Base-by-base conservation (phyloP, 2,113 vertebrate species). In the Ochotona curzoniae region DNA sequence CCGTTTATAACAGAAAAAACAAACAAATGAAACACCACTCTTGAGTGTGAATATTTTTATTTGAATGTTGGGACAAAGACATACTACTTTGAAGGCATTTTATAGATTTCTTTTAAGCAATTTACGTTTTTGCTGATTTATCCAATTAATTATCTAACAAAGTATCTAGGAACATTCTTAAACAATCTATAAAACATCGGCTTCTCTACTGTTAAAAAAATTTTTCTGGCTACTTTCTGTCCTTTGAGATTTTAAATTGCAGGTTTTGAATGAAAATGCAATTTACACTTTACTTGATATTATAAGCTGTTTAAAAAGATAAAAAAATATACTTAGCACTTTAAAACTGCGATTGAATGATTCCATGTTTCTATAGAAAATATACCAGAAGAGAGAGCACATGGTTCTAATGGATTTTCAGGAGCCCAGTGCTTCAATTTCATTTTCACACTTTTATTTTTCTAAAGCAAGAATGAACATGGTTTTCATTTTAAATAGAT, bases 391-490 rank as follows among this genome's bases (percentile, higher is more conserved):
- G 11, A 78, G 64, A 83, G 35, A 89, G 57, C 60, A 61, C 38
- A 10, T 64, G 10, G 8, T 23, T 90, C 0, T 76, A 74, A 89
- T 54, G 69, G 7, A 86, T 89, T 91, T 91, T 73, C 61, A 80
- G 38, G 69, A 89, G 28, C 28, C 8, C 1, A 2, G 2, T 23
- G 10, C 6, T 89, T 87, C 87, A 93, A 84, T 80, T 94, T 90
- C 51, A 89, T 94, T 94, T 86, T 92, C 23, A 51, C 76, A 84
- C 8, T 17, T 93, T 47, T 15, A n/a, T 49, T 71, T 44, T 87
- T 80, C 83, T 66, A 71, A 93, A 95, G 54, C 66, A 93, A 91
- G 81, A 83, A 81, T 87, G 35, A 94, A 67, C 78, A 84, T 80
- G 47, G 47, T 64, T 95, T 93, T 93, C 60, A 81, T 90, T 94